Percentiles rank a stretch among this genome's conserved stretches.
These are phyloP conservation scores for Oligia latruncula DNA, from an alignment of 2,888 invertebrate species.

Conservation along the genomic window DNA sequence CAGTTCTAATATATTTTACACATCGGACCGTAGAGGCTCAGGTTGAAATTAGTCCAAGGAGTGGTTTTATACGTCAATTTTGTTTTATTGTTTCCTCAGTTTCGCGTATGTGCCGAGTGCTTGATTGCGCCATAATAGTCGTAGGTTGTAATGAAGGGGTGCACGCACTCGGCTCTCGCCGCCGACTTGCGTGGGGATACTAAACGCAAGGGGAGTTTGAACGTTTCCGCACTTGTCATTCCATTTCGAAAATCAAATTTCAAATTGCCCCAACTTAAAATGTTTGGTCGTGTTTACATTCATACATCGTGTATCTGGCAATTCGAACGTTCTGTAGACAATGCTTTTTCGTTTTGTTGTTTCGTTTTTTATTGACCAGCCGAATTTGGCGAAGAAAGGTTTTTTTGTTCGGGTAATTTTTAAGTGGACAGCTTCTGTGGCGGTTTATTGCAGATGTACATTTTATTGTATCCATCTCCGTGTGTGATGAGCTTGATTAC, in stretches of 20 bases:
- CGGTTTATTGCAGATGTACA: conserved; percentile 77
- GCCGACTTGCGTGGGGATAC: conserved; percentile 83
- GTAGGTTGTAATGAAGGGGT: conserved; percentile 88
- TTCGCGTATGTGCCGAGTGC: conserved; percentile 88
- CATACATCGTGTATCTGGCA: conserved; percentile 51
- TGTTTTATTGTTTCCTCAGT: conserved; percentile 88
- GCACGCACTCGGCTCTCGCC: conserved; percentile 79
- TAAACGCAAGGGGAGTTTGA: conserved; percentile 82
- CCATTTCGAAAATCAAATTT: conserved; percentile 78
- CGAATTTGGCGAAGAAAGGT: conserved; percentile 31
- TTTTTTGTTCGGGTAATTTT: conserved; percentile 42
- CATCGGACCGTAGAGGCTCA: conserved; percentile 75
- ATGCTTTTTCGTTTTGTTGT: conserved; percentile 30
- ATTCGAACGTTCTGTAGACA: conserved; percentile 46
- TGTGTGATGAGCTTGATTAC: conserved; percentile 87
- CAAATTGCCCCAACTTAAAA: conserved; percentile 73
- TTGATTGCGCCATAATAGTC: conserved; percentile 88
- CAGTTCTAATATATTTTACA: conserved; percentile 79
- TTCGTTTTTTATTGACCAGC: conserved; percentile 29
- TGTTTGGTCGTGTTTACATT: conserved; percentile 69
- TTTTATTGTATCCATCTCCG: conserved; percentile 85
- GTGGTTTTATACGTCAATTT: conserved; percentile 88
- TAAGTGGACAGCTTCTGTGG: conserved; percentile 43
- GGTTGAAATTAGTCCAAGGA: conserved; percentile 83
- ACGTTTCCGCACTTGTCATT: conserved; percentile 86